These are phyloP conservation scores for Pipistrellus kuhlii DNA, from an alignment of 2,797 vertebrate species.

Conservation along the genomic window DNA sequence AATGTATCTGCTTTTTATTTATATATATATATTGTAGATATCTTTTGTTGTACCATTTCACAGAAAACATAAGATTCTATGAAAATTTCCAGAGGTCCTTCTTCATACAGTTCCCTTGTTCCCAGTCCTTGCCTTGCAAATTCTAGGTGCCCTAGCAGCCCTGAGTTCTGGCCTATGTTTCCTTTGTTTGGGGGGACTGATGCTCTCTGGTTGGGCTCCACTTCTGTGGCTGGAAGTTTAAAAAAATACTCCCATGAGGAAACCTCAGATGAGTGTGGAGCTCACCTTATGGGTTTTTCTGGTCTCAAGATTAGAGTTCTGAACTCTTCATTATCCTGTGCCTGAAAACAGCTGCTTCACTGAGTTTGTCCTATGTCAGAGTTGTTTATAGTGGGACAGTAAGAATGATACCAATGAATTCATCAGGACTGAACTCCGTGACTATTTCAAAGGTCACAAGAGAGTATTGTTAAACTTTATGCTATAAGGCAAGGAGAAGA, in stretches of 20 bases:
- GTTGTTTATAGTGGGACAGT: not conserved
- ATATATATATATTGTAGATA: not conserved
- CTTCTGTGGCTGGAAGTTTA: not conserved
- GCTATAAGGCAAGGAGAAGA: not conserved
- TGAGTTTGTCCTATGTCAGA: not conserved
- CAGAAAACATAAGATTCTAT: not conserved
- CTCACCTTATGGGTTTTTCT: not conserved
- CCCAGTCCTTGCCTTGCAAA: not conserved
- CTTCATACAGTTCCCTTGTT: not conserved
- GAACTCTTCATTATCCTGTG: not conserved
- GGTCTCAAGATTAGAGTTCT: not conserved
- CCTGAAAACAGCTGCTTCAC: not conserved
- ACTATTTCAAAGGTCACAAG: constrained; percentile 30
- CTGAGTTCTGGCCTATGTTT: not conserved
- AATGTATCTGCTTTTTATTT: constrained; percentile 45
- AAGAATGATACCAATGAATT: not conserved
- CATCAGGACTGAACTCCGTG: not conserved
- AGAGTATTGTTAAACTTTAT: not conserved
- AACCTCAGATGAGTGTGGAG: not conserved
- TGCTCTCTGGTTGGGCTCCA: not conserved
- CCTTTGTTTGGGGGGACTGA: not conserved
- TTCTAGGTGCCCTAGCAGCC: not conserved
- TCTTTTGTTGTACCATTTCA: constrained; percentile 29
- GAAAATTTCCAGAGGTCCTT: constrained; percentile 30
- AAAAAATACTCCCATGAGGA: not conserved